A percentile compares a stretch with the other conserved stretches of the same genome.
phyloP scores from a whole-genome alignment of 2,113 vertebrate species.

The Poecile atricapillus region DNA sequence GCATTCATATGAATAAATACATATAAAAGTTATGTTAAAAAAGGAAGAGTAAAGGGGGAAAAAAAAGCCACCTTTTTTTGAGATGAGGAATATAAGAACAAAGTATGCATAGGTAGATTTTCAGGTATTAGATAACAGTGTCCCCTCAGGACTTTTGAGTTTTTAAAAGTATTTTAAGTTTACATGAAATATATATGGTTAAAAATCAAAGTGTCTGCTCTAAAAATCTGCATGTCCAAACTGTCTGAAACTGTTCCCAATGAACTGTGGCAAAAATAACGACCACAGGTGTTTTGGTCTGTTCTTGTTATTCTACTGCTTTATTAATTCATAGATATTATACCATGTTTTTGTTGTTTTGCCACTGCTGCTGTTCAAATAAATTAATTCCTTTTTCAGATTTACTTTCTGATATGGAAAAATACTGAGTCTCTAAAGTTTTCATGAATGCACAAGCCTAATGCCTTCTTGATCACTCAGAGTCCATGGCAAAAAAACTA shows the following conservation, averaged over 20 bases:
- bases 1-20: background rate
- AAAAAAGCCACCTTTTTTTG: background rate
- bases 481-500: slow-evolving; percentile 20
- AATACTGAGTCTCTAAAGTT: slow-evolving; percentile 36
- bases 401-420: background rate
- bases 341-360: background rate
- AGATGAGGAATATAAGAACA: background rate
- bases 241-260: background rate
- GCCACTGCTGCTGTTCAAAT: background rate
- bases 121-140: background rate
- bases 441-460: slow-evolving; percentile 7
- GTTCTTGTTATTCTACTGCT: background rate
- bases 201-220: background rate
- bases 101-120: background rate
- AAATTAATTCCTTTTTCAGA: slow-evolving; percentile 4
- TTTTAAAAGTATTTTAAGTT: background rate
- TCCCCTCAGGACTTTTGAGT: background rate
- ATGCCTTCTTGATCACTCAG: slow-evolving; percentile 43
- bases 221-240: background rate
- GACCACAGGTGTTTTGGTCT: background rate
- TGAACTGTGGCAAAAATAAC: background rate
- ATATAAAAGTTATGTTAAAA: background rate
- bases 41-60: background rate
- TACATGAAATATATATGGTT: background rate
- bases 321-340: background rate